Conservation (phyloP, 1,140 invertebrate genomes). For the Dolichoris vasculosae region DNA sequence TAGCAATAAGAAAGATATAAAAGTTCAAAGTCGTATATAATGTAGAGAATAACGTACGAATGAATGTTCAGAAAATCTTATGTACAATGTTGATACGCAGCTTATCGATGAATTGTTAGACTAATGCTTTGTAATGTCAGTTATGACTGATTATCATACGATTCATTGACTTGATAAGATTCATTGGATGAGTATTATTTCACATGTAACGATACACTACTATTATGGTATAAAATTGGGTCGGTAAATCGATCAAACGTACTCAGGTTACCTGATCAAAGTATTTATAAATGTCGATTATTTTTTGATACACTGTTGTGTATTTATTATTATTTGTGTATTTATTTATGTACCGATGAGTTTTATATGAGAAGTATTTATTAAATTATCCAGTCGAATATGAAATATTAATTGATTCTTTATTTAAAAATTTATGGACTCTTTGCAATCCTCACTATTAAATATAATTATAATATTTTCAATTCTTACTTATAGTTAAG, state of each 20-base stretch:
- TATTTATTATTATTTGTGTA: slow-evolving; percentile 39
- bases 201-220: background rate
- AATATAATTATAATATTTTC: too few relatives aligned
- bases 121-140: background rate
- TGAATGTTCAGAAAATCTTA: background rate
- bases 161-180: background rate
- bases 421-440: background rate
- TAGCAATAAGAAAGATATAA: background rate
- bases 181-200: background rate
- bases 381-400: background rate
- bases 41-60: background rate
- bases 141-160: background rate
- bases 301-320: background rate
- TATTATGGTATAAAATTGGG: background rate
- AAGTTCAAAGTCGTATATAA: background rate
- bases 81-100: background rate
- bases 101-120: background rate
- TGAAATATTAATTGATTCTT: background rate
- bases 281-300: slow-evolving; percentile 27
- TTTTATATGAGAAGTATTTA: background rate
- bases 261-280: slow-evolving; percentile 46
- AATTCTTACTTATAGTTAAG: too few relatives aligned
- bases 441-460: too few relatives aligned
- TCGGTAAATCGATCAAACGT: slow-evolving; percentile 36
- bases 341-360: slow-evolving; percentile 10